phyloP scores from a whole-genome alignment of 2,888 invertebrate genomes.

The Leptinotarsa rubiginosa region DNA sequence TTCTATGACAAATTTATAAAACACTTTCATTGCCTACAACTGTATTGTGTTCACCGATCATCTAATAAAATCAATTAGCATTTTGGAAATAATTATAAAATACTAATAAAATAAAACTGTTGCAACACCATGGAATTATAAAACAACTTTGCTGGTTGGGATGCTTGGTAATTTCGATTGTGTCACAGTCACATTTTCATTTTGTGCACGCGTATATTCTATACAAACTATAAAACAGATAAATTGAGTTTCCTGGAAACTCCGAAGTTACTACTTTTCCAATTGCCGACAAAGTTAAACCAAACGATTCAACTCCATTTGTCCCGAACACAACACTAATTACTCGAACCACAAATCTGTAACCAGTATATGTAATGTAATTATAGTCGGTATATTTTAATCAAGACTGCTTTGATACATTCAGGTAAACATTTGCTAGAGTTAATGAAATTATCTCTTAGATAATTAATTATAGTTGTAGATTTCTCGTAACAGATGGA shows the following conservation, averaged over 20 bases:
- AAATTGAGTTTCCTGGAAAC: neutral
- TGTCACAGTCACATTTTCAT: too few species aligned
- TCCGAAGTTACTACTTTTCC: neutral
- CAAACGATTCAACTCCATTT: slow-evolving; percentile 12
- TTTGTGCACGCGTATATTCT: too few species aligned
- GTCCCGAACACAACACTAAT: neutral
- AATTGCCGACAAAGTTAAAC: neutral
- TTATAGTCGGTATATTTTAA: slow-evolving; percentile 47
- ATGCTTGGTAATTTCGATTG: too few species aligned
- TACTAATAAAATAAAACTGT: too few species aligned
- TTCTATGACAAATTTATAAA: too few species aligned
- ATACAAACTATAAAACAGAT: too few species aligned
- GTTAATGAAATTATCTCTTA: slow-evolving; percentile 34
- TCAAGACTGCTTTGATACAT: slow-evolving; percentile 43
- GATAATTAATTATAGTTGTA: slow-evolving; percentile 41
- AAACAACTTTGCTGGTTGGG: too few species aligned
- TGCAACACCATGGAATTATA: too few species aligned
- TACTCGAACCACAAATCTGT: slow-evolving; percentile 18
- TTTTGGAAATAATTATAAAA: too few species aligned
- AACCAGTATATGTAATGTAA: slow-evolving; percentile 35
- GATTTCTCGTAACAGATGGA: slow-evolving; percentile 27
- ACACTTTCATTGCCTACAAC: too few species aligned
- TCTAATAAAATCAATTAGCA: too few species aligned
- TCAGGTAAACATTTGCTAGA: slow-evolving; percentile 34
- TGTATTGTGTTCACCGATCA: too few species aligned